Base-by-base conservation (phyloP, 2,113 vertebrate genomes). In the Larimichthys crocea region DNA sequence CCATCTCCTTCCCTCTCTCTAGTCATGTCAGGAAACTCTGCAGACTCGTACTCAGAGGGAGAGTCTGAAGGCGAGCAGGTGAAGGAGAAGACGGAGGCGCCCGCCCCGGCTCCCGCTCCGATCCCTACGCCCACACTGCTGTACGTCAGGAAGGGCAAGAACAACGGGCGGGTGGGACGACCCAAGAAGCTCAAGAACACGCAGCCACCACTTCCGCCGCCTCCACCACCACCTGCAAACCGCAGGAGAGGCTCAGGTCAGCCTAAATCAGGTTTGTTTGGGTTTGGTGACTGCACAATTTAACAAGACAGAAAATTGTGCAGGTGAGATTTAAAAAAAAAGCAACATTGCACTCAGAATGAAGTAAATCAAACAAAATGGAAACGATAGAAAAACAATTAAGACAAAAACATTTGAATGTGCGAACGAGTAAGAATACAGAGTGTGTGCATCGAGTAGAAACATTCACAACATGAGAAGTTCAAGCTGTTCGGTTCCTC, bases 21-120 rank as follows among this genome's bases (percentile, higher is more conserved):
- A 95, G 95, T 96, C n/a, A 94, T 96, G 94, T 96, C 95, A 15
- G 95, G 94, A 76, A 96, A 95, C 91, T 95, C 95, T 31, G 95
- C 94, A 12, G 95, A 96, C 90, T 95, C 95, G 0, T 94, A 88
- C 84, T 95, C 95, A 0, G 95, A 96, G 42, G 93, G 89, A 40
- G 95, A 96, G 15, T 95, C 94, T 3, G 95, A 95, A 3, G 91
- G 88, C 24, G 95, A 95, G 80, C 88, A 82, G 31, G 64, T 86
- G 40, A 94, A 95, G 77, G 93, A 93, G 83, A 93, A 94, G 81
- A 49, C 74, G 1, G 91, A 92, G 44, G 44, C 7, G 5, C 74
- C 76, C 0, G 1, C 59, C 3, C 49, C 85, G 2, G 59, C 73
- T 10, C 73, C 82, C 2, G 60, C 80, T n/a, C 35, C 84, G 3